A percentile compares a stretch with the other conserved stretches of the same genome.
Conservation (phyloP, 2,113 vertebrate species). For the Platysteira castanea region DNA sequence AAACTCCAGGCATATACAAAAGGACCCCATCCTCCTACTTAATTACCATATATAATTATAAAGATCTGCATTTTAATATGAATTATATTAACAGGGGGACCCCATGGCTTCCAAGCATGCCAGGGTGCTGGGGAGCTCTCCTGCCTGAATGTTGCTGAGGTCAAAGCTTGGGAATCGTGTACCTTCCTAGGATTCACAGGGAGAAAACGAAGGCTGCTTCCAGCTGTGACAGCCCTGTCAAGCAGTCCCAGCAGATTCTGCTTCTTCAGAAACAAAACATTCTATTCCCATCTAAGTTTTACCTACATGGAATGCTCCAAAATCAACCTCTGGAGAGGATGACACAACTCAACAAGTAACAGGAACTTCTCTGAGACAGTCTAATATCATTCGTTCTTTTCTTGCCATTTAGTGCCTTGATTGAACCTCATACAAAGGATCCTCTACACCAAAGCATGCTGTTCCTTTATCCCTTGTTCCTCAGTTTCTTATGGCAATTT, state of each 20-base stretch:
- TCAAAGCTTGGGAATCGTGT: rapidly evolving
- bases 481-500: neutral
- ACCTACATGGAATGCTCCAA: neutral
- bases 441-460: neutral
- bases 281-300: neutral
- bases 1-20: neutral
- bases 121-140: neutral
- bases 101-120: neutral
- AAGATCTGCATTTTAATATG: neutral
- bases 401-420: neutral
- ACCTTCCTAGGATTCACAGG: neutral
- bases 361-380: neutral
- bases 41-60: neutral
- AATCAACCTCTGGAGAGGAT: neutral
- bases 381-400: neutral
- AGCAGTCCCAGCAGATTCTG: neutral
- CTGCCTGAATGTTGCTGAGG: neutral
- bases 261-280: neutral
- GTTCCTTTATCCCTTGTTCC: neutral
- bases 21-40: neutral
- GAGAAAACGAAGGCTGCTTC: neutral
- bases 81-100: neutral
- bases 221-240: neutral
- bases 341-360: neutral
- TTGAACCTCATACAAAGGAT: neutral